Base-by-base conservation (phyloP, 1,140 invertebrate species). In the Whitmania pigra region DNA sequence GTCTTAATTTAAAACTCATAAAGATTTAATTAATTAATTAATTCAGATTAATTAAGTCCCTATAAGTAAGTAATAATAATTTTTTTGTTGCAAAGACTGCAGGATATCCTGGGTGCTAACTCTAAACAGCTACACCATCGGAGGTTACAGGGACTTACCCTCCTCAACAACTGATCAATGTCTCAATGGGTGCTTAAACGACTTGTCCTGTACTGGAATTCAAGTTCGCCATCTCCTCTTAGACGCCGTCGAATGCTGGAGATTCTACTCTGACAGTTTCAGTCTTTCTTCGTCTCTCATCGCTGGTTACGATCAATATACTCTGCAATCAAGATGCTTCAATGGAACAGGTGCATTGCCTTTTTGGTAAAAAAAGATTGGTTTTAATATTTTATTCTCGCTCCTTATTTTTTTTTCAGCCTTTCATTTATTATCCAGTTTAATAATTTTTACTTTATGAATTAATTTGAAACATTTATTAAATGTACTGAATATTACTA, bases 291-390 rank as follows among this genome's bases (percentile, higher is more conserved):
- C 69, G 18, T 15, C 49, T 25, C 49, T 53, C 43, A 49, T n/a
- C 43, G 36, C 15, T 25, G 69, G 25, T 11, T 70, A 70, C 43
- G 49, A 53, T 22, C 69, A 49, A 22, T 70, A 70, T 36, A 49
- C 53, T 49, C 69, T 70, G 69, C 69, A 49, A 22, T 43, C 69
- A 20, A 43, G 69, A 49, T 70, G 69, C 18, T 25, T 27, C 53
- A 70, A 70, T n/a, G 36, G 20, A 43, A 31, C 67, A 22, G 36
- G 67, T 43, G 11, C 36, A 40, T 57, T 57, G 54, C 25, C n/a
- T n/a, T n/a, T 57, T 20, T n/a, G 20, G 5, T n/a, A 4, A 9
- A 20, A n/a, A 25, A 57, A n/a, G 9, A n/a, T 57, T 63, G 22
- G 22, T n/a, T 22, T 63, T 63, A 20, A 63, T 63, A 11, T 63